Evolutionary conservation across 2,888 invertebrate genomes (phyloP).

Genomic region (Scaeva pyrastri): DNA sequence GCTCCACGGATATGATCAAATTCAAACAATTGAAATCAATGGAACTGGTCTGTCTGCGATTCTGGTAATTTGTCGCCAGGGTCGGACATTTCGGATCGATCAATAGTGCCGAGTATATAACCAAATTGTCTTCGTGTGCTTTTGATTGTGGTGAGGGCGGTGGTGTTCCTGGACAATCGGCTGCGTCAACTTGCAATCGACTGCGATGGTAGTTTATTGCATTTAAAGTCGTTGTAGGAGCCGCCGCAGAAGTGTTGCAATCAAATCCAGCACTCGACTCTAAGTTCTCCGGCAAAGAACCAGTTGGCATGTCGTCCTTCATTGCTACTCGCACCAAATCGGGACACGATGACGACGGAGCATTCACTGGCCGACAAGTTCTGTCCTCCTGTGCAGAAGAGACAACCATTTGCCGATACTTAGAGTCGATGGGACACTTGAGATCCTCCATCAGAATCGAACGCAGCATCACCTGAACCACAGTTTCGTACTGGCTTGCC

Average conservation of each 20-base stretch:
- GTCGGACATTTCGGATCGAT: slow-evolving; percentile 88
- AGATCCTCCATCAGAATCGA: slow-evolving; percentile 96
- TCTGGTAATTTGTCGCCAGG: slow-evolving; percentile 87
- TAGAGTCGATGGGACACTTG: slow-evolving; percentile 90
- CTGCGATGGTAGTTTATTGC: slow-evolving; percentile 69
- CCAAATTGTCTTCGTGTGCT: slow-evolving; percentile 87
- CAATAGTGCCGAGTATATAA: slow-evolving; percentile 88
- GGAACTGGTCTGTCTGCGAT: slow-evolving; percentile 83
- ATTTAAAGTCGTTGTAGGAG: slow-evolving; percentile 51
- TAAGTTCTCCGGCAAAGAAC: slow-evolving; percentile 87
- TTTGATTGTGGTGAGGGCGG: slow-evolving; percentile 87
- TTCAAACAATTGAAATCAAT: slow-evolving; percentile 97
- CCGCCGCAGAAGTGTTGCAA: slow-evolving; percentile 62
- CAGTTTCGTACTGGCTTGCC: slow-evolving; percentile 88
- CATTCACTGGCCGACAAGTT: slow-evolving; percentile 37
- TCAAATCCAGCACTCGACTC: slow-evolving; percentile 85
- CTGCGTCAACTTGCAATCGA: slow-evolving; percentile 55
- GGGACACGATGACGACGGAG: slow-evolving; percentile 90
- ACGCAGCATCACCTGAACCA: slow-evolving; percentile 91
- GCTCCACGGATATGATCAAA: slow-evolving; percentile 94
- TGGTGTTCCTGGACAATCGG: slow-evolving; percentile 85
- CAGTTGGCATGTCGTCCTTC: slow-evolving; percentile 78
- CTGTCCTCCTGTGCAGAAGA: slow-evolving; percentile 84
- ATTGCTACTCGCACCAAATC: slow-evolving; percentile 85
- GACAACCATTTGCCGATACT: slow-evolving; percentile 93